These are phyloP conservation scores for Excalfactoria chinensis DNA, from an alignment of 2,113 vertebrate species.

Conservation along the genomic window DNA sequence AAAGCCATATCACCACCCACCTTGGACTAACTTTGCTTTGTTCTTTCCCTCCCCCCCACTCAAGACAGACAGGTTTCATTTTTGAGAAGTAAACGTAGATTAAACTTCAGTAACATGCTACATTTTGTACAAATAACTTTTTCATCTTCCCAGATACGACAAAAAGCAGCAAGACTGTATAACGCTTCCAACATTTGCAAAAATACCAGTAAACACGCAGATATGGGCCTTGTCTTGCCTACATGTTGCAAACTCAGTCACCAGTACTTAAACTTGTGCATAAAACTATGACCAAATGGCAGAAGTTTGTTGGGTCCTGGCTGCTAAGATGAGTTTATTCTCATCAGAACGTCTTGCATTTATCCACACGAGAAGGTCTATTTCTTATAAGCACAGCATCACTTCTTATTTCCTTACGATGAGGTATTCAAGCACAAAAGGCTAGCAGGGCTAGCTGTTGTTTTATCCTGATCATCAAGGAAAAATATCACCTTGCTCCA, in stretches of 20 bases:
- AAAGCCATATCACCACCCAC: neutral
- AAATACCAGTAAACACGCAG: neutral
- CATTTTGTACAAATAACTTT: rapidly evolving
- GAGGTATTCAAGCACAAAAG: neutral
- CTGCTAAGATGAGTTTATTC: neutral
- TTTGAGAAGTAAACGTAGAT: neutral
- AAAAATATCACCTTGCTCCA: neutral
- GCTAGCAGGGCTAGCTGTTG: neutral
- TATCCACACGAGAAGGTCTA: neutral
- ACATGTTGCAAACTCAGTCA: rapidly evolving
- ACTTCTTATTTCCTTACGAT: neutral
- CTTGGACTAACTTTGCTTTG: neutral
- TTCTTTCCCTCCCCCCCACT: neutral
- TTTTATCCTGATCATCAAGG: neutral
- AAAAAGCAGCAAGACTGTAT: neutral
- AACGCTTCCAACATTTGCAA: neutral
- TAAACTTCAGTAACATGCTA: neutral
- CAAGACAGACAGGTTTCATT: neutral
- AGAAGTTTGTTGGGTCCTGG: neutral
- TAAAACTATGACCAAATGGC: neutral
- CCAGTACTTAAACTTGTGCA: rapidly evolving
- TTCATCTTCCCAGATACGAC: neutral
- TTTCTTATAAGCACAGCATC: neutral
- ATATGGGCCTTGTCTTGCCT: neutral
- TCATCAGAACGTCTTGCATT: neutral